Evolutionary conservation across 2,888 invertebrate species (phyloP).

Genomic region (Lymantria dispar): DNA sequence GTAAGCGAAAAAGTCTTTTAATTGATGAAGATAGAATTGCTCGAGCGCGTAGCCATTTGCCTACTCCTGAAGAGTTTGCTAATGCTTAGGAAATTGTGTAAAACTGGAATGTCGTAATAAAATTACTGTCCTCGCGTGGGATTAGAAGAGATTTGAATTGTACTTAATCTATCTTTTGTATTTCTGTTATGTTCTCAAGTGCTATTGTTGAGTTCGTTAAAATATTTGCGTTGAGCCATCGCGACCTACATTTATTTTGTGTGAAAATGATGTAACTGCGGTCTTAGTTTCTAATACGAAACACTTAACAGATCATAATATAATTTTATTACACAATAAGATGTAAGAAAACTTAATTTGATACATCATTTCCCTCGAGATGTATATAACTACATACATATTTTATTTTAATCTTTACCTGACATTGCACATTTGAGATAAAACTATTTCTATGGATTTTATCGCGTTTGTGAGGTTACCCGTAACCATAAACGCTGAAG

Average conservation of each 20-base stretch:
- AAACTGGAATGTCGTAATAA: neutral
- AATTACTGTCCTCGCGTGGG: neutral
- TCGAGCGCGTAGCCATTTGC: constrained; percentile 85
- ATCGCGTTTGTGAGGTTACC: too few species aligned
- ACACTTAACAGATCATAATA: neutral
- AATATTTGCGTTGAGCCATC: constrained; percentile 6
- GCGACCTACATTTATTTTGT: constrained; percentile 7
- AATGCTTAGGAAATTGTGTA: neutral
- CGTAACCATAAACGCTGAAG: too few species aligned
- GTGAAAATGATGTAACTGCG: constrained; percentile 9
- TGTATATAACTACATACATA: too few species aligned
- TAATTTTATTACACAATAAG: neutral
- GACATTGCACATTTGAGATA: too few species aligned
- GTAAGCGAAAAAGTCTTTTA: constrained; percentile 86
- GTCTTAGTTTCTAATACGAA: neutral
- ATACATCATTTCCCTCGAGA: too few species aligned
- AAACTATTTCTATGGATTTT: too few species aligned
- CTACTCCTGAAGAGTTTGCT: constrained; percentile 85
- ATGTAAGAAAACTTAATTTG: too few species aligned
- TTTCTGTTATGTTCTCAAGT: neutral
- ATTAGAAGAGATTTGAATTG: neutral
- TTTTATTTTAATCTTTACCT: too few species aligned
- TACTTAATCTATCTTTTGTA: neutral
- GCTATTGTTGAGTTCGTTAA: constrained; percentile 6
- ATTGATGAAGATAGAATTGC: constrained; percentile 85